Percentiles rank a stretch among this genome's conserved stretches.
Evolutionary conservation across 2,113 vertebrate genomes (phyloP).

Genomic region (Morone saxatilis): DNA sequence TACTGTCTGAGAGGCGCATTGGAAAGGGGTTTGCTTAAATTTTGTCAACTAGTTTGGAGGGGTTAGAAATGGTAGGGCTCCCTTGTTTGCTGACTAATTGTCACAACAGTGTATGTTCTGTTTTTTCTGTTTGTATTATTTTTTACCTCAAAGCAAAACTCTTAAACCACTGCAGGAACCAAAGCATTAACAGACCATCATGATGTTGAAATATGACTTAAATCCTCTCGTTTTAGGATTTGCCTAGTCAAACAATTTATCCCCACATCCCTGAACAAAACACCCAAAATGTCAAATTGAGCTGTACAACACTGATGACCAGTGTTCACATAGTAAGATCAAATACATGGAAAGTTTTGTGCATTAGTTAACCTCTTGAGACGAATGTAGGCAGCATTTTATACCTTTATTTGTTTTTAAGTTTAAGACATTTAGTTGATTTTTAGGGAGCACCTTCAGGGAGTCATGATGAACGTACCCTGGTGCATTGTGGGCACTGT

Average conservation of each 20-base stretch:
- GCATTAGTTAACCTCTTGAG: not conserved
- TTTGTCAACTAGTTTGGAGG: too few relatives aligned
- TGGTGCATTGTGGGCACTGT: conserved; percentile 37
- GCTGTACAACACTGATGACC: too few relatives aligned
- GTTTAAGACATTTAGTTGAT: not conserved
- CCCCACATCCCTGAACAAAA: not conserved
- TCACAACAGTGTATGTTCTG: too few relatives aligned
- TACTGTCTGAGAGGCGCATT: too few relatives aligned
- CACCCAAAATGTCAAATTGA: not conserved
- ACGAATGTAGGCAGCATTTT: not conserved
- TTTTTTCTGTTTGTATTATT: too few relatives aligned
- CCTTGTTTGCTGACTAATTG: too few relatives aligned
- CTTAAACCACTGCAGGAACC: not conserved
- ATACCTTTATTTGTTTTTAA: not conserved
- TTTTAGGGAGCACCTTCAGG: not conserved
- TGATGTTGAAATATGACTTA: not conserved
- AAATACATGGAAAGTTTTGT: not conserved
- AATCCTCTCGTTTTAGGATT: not conserved
- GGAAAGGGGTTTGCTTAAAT: too few relatives aligned
- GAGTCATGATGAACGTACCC: not conserved
- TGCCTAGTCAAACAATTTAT: not conserved
- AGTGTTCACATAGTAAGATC: not conserved
- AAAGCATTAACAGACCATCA: not conserved
- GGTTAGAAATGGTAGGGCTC: too few relatives aligned
- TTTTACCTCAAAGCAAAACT: not conserved